Evolutionary conservation across 2,113 vertebrate genomes (phyloP).

Genomic region (Triplophysa rosa): DNA sequence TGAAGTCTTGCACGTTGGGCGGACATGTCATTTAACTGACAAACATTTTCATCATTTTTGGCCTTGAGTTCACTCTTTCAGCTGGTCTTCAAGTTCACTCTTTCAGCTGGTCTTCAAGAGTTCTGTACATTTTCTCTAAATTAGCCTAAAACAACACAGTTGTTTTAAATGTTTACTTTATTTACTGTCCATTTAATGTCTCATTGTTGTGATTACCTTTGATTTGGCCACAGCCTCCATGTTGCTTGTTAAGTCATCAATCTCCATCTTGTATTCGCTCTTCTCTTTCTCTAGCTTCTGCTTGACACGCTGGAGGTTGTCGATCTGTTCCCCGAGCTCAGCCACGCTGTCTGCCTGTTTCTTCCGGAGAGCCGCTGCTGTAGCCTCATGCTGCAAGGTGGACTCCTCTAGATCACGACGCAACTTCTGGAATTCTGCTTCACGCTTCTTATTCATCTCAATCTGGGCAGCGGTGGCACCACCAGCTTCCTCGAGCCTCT

Average conservation of each 20-base stretch:
- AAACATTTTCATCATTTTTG: conserved; percentile 11
- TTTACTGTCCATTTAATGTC: background rate
- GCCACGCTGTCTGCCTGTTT: conserved; percentile 16
- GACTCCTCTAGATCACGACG: conserved; percentile 23
- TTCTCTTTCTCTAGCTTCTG: conserved; percentile 22
- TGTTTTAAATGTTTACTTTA: background rate
- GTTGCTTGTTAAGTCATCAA: conserved; percentile 15
- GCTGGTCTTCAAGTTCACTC: conserved; percentile 25
- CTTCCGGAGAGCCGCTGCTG: conserved; percentile 12
- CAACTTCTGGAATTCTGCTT: conserved; percentile 20
- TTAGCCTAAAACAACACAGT: background rate
- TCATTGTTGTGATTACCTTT: background rate
- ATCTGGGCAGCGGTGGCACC: conserved; percentile 22
- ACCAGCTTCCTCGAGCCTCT: conserved; percentile 27
- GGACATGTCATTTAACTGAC: conserved; percentile 25
- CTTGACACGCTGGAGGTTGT: conserved; percentile 20
- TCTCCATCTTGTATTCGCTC: conserved; percentile 26
- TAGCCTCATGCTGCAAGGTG: conserved; percentile 26
- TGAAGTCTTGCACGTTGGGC: conserved; percentile 25
- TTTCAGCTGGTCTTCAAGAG: conserved; percentile 16
- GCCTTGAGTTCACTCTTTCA: conserved; percentile 17
- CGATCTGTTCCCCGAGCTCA: conserved; percentile 19
- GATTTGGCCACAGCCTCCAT: conserved; percentile 21
- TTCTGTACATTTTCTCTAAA: conserved; percentile 23
- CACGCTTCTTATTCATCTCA: conserved; percentile 30